Percentiles rank a stretch among this genome's conserved stretches.
These are phyloP conservation scores for Tiliqua scincoides DNA, from an alignment of 2,113 vertebrate genomes.

Conservation along the genomic window DNA sequence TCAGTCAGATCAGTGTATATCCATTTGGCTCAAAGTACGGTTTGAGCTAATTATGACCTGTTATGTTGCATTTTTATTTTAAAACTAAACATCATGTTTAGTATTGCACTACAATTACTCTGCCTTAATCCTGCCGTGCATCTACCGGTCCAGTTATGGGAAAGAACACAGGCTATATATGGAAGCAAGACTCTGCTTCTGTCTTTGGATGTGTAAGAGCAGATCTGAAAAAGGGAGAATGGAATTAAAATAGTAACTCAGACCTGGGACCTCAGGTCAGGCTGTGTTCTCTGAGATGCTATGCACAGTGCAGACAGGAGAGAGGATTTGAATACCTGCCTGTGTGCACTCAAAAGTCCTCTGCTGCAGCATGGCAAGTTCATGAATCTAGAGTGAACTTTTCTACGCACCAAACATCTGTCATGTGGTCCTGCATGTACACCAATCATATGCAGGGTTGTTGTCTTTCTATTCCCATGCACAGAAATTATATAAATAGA, in stretches of 20 bases:
- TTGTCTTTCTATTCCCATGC: neutral
- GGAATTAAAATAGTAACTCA: neutral
- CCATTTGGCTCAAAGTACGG: neutral
- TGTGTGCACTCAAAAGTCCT: neutral
- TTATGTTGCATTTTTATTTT: neutral
- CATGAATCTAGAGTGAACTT: neutral
- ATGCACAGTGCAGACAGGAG: neutral
- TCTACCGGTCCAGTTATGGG: neutral
- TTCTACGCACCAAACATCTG: neutral
- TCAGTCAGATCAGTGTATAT: neutral
- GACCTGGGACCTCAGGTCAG: no score
- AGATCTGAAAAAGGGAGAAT: neutral
- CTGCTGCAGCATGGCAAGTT: neutral
- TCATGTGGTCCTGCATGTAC: neutral
- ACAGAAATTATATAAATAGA: constrained; percentile 11
- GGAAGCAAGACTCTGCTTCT: neutral
- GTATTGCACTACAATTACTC: neutral
- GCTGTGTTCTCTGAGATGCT: neutral
- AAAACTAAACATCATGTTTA: neutral
- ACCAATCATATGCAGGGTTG: neutral
- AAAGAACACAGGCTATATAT: neutral
- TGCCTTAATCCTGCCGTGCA: neutral
- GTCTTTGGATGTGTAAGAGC: neutral
- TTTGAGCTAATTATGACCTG: constrained; percentile 1
- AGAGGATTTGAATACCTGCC: neutral